Evolutionary conservation across 2,888 invertebrate species (phyloP), one percentile per base, ranked within the genome.

Genomic region (Xanthia icteritia): DNA sequence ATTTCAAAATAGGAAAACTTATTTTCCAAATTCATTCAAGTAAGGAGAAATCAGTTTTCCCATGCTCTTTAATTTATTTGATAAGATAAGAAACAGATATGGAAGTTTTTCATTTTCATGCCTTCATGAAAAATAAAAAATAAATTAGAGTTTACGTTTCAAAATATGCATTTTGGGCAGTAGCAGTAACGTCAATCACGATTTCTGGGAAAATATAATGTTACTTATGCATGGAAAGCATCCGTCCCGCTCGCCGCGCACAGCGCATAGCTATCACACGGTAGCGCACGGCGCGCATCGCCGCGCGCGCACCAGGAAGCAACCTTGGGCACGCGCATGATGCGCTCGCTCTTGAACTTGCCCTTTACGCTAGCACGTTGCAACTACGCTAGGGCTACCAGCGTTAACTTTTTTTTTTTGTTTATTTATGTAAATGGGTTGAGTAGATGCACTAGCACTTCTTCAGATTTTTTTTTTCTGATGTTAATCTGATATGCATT

Each of bases 271-370:
- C 67, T 84, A 80, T 87, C 82, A 84, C 82, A 81, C 80, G 64
- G 76, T 82, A 85, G 81, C 75, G 87, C 82, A 81, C 80, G 66
- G 82, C 67, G 82, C 92, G 91, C 89, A 91, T 88, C 91, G 89
- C 79, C 92, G 93, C 93, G 91, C 91, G 93, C 94, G 94, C 92
- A 94, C 92, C 92, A 94, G 95, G 95, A 95, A 95, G 94, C 93
- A 94, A 94, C 95, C 94, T 95, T 94, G 94, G 91, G 66, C 77
- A 73, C 67, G 84, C 90, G 89, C 88, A 89, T 88, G 90, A 90
- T 92, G 92, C 92, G 92, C 91, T 89, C 92, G 94, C 92, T 91
- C 95, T 95, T 96, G 95, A 96, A 96, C 96, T 96, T 96, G 96
- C 95, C 95, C 93, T 89, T 89, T 89, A 89, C 81, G 88, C 88